A percentile compares a stretch with the other conserved stretches of the same genome.
Conservation (phyloP, 2,797 vertebrate species). For the Hapalemur alaotrensis region DNA sequence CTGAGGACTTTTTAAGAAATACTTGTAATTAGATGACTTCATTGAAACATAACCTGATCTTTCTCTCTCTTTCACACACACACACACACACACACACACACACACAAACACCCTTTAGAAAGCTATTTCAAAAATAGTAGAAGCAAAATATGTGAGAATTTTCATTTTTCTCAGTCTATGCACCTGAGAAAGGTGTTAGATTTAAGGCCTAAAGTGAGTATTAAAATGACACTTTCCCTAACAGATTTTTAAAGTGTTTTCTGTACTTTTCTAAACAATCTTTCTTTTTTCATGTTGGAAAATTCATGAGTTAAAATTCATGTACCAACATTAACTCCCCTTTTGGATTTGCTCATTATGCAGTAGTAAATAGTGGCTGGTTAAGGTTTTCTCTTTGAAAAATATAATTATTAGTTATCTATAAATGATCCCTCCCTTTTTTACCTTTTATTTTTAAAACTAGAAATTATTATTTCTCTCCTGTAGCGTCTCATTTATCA, state of each 20-base stretch:
- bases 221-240: conserved; percentile 34
- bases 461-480: background rate
- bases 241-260: conserved; percentile 41
- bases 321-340: conserved; percentile 8
- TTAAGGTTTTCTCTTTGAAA: conserved; percentile 44
- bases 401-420: conserved; percentile 20
- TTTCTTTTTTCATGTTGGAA: conserved; percentile 33
- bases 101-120: background rate
- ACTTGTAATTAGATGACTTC: background rate
- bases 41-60: background rate
- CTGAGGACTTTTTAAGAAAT: background rate
- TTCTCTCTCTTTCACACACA: background rate
- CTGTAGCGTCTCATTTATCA: background rate
- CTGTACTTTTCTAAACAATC: conserved; percentile 31
- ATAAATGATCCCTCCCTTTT: background rate
- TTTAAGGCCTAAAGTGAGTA: conserved; percentile 15
- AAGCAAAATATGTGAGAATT: conserved; percentile 14
- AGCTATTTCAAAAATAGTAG: conserved; percentile 18
- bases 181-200: conserved; percentile 47
- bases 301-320: conserved; percentile 26
- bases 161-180: conserved; percentile 32
- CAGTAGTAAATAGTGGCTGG: background rate
- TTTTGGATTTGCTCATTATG: background rate
- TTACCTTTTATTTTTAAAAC: conserved; percentile 4
- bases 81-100: background rate